These are phyloP conservation scores for Ernsta delagoae DNA, from an alignment of 2,888 invertebrate genomes.

Conservation along the genomic window DNA sequence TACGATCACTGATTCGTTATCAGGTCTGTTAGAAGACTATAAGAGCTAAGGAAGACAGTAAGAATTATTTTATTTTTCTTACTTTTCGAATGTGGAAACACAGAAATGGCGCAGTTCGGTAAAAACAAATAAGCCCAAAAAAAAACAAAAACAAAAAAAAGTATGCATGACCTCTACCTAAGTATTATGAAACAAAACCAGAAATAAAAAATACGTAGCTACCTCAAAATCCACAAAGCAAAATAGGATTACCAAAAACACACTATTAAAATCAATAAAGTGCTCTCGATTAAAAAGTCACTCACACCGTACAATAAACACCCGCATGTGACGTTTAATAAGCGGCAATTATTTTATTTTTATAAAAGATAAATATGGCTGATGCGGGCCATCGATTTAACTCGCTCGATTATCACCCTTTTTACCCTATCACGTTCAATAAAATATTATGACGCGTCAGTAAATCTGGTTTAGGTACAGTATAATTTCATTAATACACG, in stretches of 20 bases:
- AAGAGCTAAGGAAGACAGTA: too few species aligned
- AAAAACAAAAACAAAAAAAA: too few species aligned
- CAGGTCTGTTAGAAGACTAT: constrained; percentile 23
- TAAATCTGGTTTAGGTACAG: constrained; percentile 43
- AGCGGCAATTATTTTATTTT: constrained; percentile 79
- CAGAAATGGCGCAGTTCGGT: too few species aligned
- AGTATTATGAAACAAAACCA: too few species aligned
- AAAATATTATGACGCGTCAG: constrained; percentile 54
- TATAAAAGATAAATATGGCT: constrained; percentile 67
- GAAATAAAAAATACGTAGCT: too few species aligned
- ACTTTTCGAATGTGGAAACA: too few species aligned
- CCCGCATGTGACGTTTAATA: constrained; percentile 78
- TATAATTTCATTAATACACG: constrained; percentile 22
- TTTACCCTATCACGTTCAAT: constrained; percentile 59
- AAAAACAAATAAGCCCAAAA: too few species aligned
- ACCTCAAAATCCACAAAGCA: too few species aligned
- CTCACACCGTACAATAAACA: constrained; percentile 49
- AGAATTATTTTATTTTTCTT: too few species aligned
- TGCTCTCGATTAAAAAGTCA: constrained; percentile 53
- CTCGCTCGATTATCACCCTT: constrained; percentile 76
- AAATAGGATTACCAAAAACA: constrained; percentile 40
- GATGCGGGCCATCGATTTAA: constrained; percentile 79
- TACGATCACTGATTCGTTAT: constrained; percentile 45
- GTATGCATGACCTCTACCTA: too few species aligned
- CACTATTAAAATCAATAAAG: constrained; percentile 38